Evolutionary conservation across 2,888 invertebrate genomes (phyloP).

Genomic region (Podabrus alpinus): DNA sequence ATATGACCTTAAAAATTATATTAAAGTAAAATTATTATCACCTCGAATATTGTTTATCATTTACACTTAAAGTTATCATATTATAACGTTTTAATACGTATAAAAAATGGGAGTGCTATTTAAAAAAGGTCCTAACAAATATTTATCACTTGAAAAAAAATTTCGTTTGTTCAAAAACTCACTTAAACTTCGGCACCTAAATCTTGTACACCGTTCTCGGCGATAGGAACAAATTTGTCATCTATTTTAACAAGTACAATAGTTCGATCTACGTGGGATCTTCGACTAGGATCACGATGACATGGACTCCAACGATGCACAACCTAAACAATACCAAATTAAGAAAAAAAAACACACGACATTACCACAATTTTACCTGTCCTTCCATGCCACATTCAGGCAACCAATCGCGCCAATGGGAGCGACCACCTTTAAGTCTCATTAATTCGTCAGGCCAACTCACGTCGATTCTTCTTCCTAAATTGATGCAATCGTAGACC

Average conservation of each 20-base stretch:
- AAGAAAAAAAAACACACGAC: neutral
- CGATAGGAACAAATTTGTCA: slow-evolving; percentile 90
- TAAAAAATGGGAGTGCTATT: neutral
- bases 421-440: slow-evolving; percentile 83
- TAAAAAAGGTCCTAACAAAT: neutral
- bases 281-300: slow-evolving; percentile 82
- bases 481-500: slow-evolving; percentile 90
- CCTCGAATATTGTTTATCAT: slow-evolving; percentile 2
- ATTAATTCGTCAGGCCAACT: slow-evolving; percentile 93
- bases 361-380: slow-evolving; percentile 58
- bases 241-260: slow-evolving; percentile 92
- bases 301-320: slow-evolving; percentile 95
- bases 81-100: neutral
- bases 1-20: neutral
- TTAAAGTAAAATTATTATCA: slow-evolving; percentile 8
- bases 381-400: slow-evolving; percentile 93
- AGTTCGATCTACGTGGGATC: slow-evolving; percentile 91
- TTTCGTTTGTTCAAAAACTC: neutral
- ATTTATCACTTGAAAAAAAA: neutral
- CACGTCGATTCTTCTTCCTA: slow-evolving; percentile 90
- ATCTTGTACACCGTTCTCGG: slow-evolving; percentile 84
- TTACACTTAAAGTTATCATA: neutral
- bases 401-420: slow-evolving; percentile 89
- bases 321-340: slow-evolving; percentile 59
- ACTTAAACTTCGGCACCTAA: slow-evolving; percentile 64